Evolutionary conservation across 2,113 vertebrate genomes (phyloP), one percentile per base, ranked within the genome.

Genomic region (Ceyx melanurus): DNA sequence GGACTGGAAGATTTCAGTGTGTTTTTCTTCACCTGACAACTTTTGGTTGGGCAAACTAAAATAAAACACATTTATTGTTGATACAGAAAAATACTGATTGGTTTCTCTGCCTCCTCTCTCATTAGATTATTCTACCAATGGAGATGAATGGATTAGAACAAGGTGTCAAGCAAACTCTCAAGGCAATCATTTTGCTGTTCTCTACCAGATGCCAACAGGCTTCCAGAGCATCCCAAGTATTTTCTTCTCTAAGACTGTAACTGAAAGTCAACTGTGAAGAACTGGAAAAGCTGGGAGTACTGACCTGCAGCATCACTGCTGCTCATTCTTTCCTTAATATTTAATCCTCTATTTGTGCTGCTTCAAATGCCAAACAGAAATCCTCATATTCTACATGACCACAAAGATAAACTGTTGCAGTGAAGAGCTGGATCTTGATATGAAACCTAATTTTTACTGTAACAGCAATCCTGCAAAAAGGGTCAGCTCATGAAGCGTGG

Each of bases 401-500:
- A 57, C 15, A 48, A 2, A 66, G 26, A 66, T 9, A 46, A 90
- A 87, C 16, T 19, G 21, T 17, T n/a, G 23, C 15, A 77, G 12
- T 43, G 64, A 56, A 62, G 62, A 76, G 22, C 3, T 81, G 28
- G 14, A 75, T 57, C 75, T 75, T 42, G 21, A 65, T n/a, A 81
- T 0, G 3, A 51, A 85, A 79, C 13, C 28, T 62, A 42, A 45
- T 54, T 80, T 16, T 62, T 45, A 65, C 3, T 53, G 10, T 35
- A 66, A 53, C 16, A 85, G 21, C 33, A 82, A 31, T 73, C 82
- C 31, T 84, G 31, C 37, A 51, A 50, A 58, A 68, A 71, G 22
- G 25, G 9, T 56, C 1, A 5, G n/a, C 13, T 7, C 57, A 54
- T 4, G 28, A 85, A 77, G 22, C 22, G 58, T 0, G 0, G 22